phyloP scores from a whole-genome alignment of 2,888 invertebrate species.

The Odontocerum albicorne region DNA sequence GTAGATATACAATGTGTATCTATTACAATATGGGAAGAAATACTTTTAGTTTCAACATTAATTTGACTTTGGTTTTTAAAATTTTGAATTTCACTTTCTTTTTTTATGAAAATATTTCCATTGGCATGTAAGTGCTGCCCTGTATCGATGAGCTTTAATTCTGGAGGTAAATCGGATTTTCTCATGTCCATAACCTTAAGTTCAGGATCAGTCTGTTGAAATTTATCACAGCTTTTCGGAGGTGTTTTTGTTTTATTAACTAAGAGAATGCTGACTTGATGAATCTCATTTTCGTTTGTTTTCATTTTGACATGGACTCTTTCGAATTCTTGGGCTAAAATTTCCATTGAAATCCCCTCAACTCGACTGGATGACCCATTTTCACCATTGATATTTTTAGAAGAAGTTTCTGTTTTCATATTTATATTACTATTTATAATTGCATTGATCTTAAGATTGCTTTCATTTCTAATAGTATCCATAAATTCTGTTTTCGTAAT shows the following conservation, averaged over 20 bases:
- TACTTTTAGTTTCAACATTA: conserved; percentile 9
- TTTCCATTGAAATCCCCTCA: conserved; percentile 31
- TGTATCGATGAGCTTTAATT: conserved; percentile 19
- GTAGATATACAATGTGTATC: conserved; percentile 14
- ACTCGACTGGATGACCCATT: conserved; percentile 18
- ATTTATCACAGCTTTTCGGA: conserved; percentile 29
- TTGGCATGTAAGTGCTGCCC: conserved; percentile 15
- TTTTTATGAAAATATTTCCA: not conserved
- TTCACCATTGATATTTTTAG: not conserved
- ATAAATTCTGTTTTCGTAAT: conserved; percentile 10
- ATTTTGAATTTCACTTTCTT: conserved; percentile 3
- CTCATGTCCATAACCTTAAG: not conserved
- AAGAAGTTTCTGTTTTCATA: conserved; percentile 9
- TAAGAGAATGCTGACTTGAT: conserved; percentile 35
- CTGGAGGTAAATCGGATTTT: conserved; percentile 12
- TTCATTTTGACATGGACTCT: conserved; percentile 36
- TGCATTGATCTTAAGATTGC: conserved; percentile 30
- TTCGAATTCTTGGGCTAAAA: conserved; percentile 34
- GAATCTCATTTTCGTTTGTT: conserved; percentile 31
- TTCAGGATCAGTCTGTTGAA: conserved; percentile 29
- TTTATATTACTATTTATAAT: conserved; percentile 24
- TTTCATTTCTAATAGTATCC: conserved; percentile 1
- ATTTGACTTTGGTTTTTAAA: conserved; percentile 5
- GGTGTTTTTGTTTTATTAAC: conserved; percentile 30
- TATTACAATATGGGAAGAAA: conserved; percentile 9